Evolutionary conservation across 2,888 invertebrate genomes (phyloP).

Genomic region (Cantharis flavilabris): DNA sequence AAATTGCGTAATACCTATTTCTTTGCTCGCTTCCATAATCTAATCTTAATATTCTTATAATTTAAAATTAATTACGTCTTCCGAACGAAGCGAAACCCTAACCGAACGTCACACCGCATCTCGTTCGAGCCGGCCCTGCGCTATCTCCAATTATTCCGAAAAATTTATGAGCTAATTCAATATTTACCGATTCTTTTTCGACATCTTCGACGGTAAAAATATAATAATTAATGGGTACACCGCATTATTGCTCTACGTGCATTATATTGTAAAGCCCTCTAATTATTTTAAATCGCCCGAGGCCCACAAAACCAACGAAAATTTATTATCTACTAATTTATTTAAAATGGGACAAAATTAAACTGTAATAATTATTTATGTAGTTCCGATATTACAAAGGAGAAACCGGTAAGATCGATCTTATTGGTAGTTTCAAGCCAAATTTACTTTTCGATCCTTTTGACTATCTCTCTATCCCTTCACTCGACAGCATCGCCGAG

Average conservation of each 20-base stretch:
- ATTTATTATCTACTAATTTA: not conserved
- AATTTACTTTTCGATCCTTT: not conserved
- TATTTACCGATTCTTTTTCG: not conserved
- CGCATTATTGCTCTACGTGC: not conserved
- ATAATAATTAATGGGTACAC: not conserved
- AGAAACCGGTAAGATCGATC: not conserved
- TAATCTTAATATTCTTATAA: not conserved
- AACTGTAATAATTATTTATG: not conserved
- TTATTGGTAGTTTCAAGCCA: not conserved
- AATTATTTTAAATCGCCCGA: not conserved
- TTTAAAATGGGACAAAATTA: not conserved
- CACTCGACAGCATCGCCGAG: not conserved
- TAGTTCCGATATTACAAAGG: not conserved
- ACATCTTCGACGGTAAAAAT: not conserved
- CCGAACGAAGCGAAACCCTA: not conserved
- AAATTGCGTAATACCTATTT: not conserved
- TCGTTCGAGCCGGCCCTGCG: not conserved
- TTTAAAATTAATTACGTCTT: not conserved
- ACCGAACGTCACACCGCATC: not conserved
- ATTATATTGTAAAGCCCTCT: not conserved
- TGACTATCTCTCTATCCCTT: not conserved
- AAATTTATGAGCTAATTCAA: not conserved
- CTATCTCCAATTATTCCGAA: not conserved
- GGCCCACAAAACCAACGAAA: not conserved
- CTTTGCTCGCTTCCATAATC: not conserved